phyloP scores from a whole-genome alignment of 2,888 invertebrate genomes.

The Athrips mouffetella region DNA sequence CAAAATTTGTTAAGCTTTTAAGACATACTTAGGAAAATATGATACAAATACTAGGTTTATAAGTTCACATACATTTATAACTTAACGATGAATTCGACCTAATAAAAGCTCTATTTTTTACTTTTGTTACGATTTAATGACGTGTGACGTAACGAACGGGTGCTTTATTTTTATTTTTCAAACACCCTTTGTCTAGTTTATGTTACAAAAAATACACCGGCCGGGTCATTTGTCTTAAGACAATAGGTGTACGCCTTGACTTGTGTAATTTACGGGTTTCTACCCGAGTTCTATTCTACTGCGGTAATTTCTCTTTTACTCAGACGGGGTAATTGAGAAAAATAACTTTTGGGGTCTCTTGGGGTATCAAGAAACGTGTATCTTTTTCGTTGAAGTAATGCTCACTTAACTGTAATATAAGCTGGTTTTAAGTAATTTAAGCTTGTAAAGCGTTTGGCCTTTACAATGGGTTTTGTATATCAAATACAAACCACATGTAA shows the following conservation, averaged over 20 bases:
- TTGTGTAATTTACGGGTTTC: conserved; percentile 35
- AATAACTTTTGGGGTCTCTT: conserved; percentile 19
- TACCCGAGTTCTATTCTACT: conserved; percentile 28
- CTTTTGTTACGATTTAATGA: conserved; percentile 8
- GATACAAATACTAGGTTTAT: too few species aligned
- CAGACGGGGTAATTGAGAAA: conserved; percentile 33
- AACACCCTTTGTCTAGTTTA: conserved; percentile 13
- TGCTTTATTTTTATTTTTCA: conserved; percentile 9
- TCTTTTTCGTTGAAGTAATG: background rate
- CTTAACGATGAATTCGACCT: background rate
- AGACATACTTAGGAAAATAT: too few species aligned
- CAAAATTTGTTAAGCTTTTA: too few species aligned
- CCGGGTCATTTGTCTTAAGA: conserved; percentile 41
- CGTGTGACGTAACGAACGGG: background rate
- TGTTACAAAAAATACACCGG: conserved; percentile 25
- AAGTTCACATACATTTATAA: background rate
- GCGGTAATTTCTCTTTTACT: conserved; percentile 34
- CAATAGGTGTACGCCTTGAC: conserved; percentile 37
- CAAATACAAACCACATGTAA: too few species aligned
- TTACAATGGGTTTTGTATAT: too few species aligned
- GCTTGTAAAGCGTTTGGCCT: too few species aligned
- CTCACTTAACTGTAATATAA: background rate
- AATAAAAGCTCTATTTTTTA: too few species aligned
- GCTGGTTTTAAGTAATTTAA: background rate
- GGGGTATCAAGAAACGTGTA: background rate